Percentiles rank a stretch among this genome's conserved stretches.
phyloP scores from a whole-genome alignment of 2,797 vertebrate species.

The Odontamblyopus rebecca region DNA sequence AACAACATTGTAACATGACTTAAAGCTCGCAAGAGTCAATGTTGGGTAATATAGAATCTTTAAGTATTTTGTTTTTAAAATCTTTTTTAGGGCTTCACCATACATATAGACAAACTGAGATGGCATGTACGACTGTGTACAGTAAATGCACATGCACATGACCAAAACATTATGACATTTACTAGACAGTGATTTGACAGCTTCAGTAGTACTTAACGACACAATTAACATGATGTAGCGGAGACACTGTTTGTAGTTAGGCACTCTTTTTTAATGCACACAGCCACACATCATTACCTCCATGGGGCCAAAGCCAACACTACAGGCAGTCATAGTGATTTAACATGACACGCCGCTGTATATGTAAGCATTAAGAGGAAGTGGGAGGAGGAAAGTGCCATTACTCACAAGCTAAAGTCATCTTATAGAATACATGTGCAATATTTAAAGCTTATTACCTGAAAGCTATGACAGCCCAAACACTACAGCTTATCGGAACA shows the following conservation, averaged over 20 bases:
- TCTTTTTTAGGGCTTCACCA: too few species aligned
- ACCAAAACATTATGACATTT: constrained; percentile 39
- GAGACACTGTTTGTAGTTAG: constrained; percentile 20
- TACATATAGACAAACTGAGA: background rate
- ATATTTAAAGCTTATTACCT: constrained; percentile 11
- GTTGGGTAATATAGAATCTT: too few species aligned
- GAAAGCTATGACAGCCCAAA: background rate
- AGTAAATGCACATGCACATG: constrained; percentile 8
- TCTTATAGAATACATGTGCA: constrained; percentile 51
- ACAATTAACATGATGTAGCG: constrained; percentile 28
- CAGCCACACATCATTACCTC: constrained; percentile 20
- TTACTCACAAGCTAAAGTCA: constrained; percentile 39
- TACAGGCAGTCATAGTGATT: constrained; percentile 34
- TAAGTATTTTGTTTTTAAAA: too few species aligned
- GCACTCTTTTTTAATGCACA: constrained; percentile 17
- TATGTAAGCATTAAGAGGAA: constrained; percentile 32
- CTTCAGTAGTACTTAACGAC: constrained; percentile 23
- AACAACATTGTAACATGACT: too few species aligned
- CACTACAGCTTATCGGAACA: constrained; percentile 15
- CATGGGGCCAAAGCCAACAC: constrained; percentile 21
- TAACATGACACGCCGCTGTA: constrained; percentile 22
- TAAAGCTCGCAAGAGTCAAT: too few species aligned
- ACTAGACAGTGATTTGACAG: constrained; percentile 35
- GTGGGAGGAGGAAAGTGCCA: constrained; percentile 43
- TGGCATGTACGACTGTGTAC: background rate